Evolutionary conservation across 2,888 invertebrate species (phyloP).

Genomic region (Rhagonycha lutea): DNA sequence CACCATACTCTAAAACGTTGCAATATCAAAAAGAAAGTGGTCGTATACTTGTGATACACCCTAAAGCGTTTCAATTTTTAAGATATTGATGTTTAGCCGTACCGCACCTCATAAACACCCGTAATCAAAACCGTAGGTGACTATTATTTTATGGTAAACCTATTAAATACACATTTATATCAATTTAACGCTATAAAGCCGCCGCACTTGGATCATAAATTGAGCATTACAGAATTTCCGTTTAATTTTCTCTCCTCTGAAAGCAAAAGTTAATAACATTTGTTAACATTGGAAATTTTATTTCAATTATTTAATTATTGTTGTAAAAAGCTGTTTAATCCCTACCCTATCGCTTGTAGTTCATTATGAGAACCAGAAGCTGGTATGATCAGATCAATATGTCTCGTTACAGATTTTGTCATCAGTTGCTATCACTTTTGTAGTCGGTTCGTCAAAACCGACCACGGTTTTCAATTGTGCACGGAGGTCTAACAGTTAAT

Average conservation of each 20-base stretch:
- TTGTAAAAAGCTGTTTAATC: not conserved
- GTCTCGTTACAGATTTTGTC: no score
- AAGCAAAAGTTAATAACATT: not conserved
- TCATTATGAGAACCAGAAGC: no score
- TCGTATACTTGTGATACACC: not conserved
- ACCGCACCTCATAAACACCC: constrained; percentile 37
- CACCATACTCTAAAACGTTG: constrained; percentile 26
- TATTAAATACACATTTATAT: constrained; percentile 49
- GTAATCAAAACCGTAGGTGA: constrained; percentile 38
- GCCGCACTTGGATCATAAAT: constrained; percentile 43
- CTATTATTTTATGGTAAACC: constrained; percentile 46
- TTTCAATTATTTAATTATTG: not conserved
- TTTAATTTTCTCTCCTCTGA: constrained; percentile 26
- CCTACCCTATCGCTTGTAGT: no score
- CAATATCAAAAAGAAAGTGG: not conserved
- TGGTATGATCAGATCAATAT: no score
- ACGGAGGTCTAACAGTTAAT: no score
- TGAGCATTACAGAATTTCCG: constrained; percentile 42
- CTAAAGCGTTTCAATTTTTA: constrained; percentile 18
- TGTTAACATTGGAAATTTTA: not conserved
- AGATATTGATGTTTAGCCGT: constrained; percentile 11
- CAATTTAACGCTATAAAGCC: constrained; percentile 47
- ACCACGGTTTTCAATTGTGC: no score
- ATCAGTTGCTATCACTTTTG: no score
- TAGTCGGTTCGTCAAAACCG: no score